phyloP scores from a whole-genome alignment of 2,797 vertebrate genomes.

The Lacerta bilineata region DNA sequence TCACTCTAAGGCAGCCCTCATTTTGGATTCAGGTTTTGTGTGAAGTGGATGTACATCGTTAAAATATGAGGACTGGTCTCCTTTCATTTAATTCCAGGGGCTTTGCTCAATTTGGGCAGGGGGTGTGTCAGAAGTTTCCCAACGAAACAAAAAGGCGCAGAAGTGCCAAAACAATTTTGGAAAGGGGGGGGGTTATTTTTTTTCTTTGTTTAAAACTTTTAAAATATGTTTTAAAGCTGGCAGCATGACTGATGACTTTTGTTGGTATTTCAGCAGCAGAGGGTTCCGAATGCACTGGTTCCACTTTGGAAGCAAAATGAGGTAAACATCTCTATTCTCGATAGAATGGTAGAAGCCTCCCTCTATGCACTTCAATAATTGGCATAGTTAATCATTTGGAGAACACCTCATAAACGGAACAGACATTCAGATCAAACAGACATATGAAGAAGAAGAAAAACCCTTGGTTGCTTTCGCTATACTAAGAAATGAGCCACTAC shows the following conservation, averaged over 20 bases:
- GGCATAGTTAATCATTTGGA: slow-evolving; percentile 38
- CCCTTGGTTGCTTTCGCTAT: slow-evolving; percentile 56
- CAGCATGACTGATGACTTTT: not conserved
- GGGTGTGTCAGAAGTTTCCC: not conserved
- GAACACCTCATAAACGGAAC: slow-evolving; percentile 61
- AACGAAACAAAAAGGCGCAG: not conserved
- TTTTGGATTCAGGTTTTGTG: too few relatives aligned
- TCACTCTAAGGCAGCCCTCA: too few relatives aligned
- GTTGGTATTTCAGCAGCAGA: not conserved
- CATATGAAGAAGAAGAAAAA: slow-evolving; percentile 39
- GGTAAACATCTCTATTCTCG: not conserved
- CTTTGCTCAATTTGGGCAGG: too few relatives aligned
- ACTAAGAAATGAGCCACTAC: slow-evolving; percentile 52
- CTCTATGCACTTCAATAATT: not conserved
- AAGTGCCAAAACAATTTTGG: not conserved
- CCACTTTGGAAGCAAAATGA: not conserved
- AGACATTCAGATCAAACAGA: slow-evolving; percentile 43
- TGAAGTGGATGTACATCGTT: too few relatives aligned
- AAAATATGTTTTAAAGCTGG: not conserved
- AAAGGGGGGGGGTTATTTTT: not conserved
- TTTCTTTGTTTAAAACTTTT: too few relatives aligned
- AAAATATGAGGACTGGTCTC: too few relatives aligned
- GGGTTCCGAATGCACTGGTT: not conserved
- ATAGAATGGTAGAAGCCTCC: not conserved
- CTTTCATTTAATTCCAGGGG: too few relatives aligned